These are phyloP conservation scores for Ganaspis brasiliensis DNA, from an alignment of 2,888 invertebrate genomes.

Conservation along the genomic window DNA sequence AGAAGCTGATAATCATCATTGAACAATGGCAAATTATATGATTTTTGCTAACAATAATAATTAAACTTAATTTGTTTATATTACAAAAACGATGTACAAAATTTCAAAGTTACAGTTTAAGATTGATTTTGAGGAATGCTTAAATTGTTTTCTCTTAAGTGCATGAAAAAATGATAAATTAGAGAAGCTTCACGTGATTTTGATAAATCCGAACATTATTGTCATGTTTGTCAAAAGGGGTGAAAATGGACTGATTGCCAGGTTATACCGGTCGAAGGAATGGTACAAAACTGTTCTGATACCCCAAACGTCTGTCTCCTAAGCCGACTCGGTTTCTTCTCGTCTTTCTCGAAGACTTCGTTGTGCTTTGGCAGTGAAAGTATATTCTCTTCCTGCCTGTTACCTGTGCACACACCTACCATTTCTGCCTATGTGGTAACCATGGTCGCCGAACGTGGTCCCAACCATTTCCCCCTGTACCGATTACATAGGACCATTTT, in stretches of 20 bases:
- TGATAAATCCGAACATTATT: not conserved
- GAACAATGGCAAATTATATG: too few relatives aligned
- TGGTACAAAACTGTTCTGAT: constrained; percentile 71
- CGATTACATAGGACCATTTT: constrained; percentile 52
- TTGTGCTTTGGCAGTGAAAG: constrained; percentile 78
- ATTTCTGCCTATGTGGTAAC: constrained; percentile 70
- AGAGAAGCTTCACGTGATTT: not conserved
- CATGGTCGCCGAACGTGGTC: constrained; percentile 56
- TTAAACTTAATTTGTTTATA: too few relatives aligned
- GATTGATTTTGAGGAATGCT: too few relatives aligned
- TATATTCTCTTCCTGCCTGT: constrained; percentile 75
- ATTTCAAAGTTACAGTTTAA: too few relatives aligned
- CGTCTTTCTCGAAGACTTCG: constrained; percentile 71
- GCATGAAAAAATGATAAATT: not conserved
- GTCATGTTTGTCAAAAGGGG: constrained; percentile 53
- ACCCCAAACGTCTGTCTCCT: constrained; percentile 62
- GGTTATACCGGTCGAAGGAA: constrained; percentile 66
- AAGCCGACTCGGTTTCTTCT: constrained; percentile 63
- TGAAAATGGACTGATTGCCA: constrained; percentile 55
- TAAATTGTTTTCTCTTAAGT: not conserved
- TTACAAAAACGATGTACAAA: too few relatives aligned
- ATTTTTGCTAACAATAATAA: too few relatives aligned
- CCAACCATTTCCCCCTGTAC: constrained; percentile 53
- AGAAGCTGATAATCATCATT: not conserved
- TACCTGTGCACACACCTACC: constrained; percentile 68